phyloP scores from a whole-genome alignment of 2,888 invertebrate species.

The Zaprionus obscuricornis region DNA sequence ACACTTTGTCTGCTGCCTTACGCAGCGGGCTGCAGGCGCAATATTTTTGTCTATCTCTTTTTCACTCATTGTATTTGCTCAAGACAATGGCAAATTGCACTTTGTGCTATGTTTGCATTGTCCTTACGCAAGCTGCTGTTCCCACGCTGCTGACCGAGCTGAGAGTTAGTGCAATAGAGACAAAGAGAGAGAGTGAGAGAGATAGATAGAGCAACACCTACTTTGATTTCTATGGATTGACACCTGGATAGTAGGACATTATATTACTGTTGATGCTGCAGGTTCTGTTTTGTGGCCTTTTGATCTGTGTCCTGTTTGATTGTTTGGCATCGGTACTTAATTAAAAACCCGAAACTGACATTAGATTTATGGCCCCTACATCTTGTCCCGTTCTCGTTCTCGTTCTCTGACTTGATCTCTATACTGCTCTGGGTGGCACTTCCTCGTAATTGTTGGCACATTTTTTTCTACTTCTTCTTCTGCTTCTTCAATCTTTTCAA shows the following conservation, averaged over 20 bases:
- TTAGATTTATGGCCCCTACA: slow-evolving; percentile 63
- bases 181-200: no score
- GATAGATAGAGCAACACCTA: slow-evolving; percentile 63
- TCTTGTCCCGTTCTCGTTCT: slow-evolving; percentile 14
- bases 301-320: slow-evolving; percentile 39
- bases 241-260: slow-evolving; percentile 63
- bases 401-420: slow-evolving; percentile 6
- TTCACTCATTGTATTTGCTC: slow-evolving; percentile 15
- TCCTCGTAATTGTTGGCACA: slow-evolving; percentile 69
- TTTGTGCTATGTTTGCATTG: slow-evolving; percentile 60
- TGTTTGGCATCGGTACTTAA: slow-evolving; percentile 62
- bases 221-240: slow-evolving; percentile 53
- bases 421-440: slow-evolving; percentile 67
- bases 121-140: slow-evolving; percentile 78
- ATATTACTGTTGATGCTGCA: slow-evolving; percentile 44
- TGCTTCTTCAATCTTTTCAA: neutral
- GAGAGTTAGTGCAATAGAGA: slow-evolving; percentile 3
- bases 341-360: slow-evolving; percentile 73
- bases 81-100: slow-evolving; percentile 67
- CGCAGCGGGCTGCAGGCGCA: slow-evolving; percentile 64
- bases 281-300: slow-evolving; percentile 36
- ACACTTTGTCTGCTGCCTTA: slow-evolving; percentile 47
- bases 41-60: neutral
- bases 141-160: slow-evolving; percentile 66
- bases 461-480: neutral